Evolutionary conservation across 2,113 vertebrate species (phyloP), one percentile per base, ranked within the genome.

Genomic region (Maccullochella peelii): DNA sequence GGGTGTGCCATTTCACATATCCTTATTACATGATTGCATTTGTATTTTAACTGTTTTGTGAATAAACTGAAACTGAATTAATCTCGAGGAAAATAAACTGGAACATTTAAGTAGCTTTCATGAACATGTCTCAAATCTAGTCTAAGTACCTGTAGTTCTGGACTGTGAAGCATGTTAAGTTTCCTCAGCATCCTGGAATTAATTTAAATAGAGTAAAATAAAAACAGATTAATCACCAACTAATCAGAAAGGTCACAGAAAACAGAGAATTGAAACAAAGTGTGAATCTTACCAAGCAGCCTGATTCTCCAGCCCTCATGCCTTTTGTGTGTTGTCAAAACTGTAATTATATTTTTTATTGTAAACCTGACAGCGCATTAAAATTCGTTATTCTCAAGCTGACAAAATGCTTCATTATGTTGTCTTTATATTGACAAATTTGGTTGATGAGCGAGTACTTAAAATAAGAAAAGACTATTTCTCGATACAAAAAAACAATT

Each of bases 311-410:
- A 55, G 55, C 20, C 47, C 65, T 25, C 2, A 8, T 54, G 73
- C 38, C 63, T 62, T 80, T 81, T 86, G 61, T 85, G 25, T 54
- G 61, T 65, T 71, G 71, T 77, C 79, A 68, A 80, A 91, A 83
- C 59, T 72, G 42, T 76, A 83, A 89, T 94, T 84, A 79, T 27
- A 55, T 71, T 92, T 92, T 92, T 89, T 80, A 86, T 88, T 86
- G 83, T 82, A 71, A 89, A 82, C 84, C 50, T 86, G 88, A 86
- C 90, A 83, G 80, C 57, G 0, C 62, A 65, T 86, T 87, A 76
- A 89, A 68, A 83, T 50, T 36, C 57, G 18, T 75, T 88, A 74
- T 85, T 80, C 72, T 88, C 65, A 6, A 66, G 73, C 61, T 81
- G 83, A 82, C 84, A 87, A 89, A 88, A 85, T 77, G 74, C 71